Base-by-base conservation (phyloP, 2,888 invertebrate species). In the Ophioninae sp. region DNA sequence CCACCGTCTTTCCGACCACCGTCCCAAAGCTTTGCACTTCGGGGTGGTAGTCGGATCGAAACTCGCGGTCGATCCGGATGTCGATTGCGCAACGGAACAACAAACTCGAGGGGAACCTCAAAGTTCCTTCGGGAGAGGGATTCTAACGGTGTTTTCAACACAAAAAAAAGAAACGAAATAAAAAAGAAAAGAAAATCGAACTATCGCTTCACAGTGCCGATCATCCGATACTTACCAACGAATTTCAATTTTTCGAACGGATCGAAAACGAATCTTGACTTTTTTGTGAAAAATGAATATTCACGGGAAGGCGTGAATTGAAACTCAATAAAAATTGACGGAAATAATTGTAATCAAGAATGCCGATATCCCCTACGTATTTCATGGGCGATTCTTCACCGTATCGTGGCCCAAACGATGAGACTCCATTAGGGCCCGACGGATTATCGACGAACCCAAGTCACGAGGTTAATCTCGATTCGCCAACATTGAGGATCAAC, bases 1-100 rank as follows among this genome's bases (percentile, higher is more conserved):
- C 86, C 85, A 77, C 73, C 83, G 69, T 57, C 86, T 86, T 87
- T 87, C 86, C 87, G 83, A 64, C 30, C 64, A 30, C 17, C 64
- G 37, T 37, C 10, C 37, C 13, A 13, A 30, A 64, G 37, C 64
- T 56, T 30, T 30, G 37, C 85, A 84, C 83, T 65, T 73, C 88
- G 87, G 87, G 87, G 88, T 89, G 88, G 89, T 88, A 92, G 92
- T 92, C 89, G 90, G 87, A 86, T 86, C 89, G 89, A 87, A 89
- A 89, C 90, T 91, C 89, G 89, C 89, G 88, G 89, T 87, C 89
- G 87, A 88, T 86, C 88, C 90, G 89, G 90, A 88, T 88, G 89
- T 88, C 86, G 84, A 84, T 85, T 83, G 83, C 85, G 87, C 81
- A 81, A 84, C 83, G 69, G 76, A 82, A 84, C 50, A 79, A 68